phyloP scores from a whole-genome alignment of 2,888 invertebrate genomes.

The Caenorhabditis macrosperma region DNA sequence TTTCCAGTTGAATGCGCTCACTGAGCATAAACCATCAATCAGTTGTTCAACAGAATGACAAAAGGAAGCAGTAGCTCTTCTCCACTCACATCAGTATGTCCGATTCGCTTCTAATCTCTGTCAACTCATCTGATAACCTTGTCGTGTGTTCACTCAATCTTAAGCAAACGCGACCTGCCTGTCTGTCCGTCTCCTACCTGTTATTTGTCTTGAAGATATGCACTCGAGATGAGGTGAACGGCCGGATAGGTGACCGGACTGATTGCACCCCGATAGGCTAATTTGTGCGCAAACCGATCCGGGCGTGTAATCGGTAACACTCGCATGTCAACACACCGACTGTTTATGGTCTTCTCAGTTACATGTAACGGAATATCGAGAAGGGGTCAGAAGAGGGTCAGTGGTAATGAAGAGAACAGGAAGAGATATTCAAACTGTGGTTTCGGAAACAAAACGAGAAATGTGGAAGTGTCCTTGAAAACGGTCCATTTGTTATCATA shows the following conservation, averaged over 20 bases:
- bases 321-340: conserved; percentile 45
- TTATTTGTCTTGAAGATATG: conserved; percentile 40
- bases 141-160: conserved; percentile 50
- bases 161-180: conserved; percentile 39
- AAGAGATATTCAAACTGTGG: conserved; percentile 18
- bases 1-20: no score
- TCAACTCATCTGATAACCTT: conserved; percentile 57
- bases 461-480: conserved; percentile 38
- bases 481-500: conserved; percentile 55
- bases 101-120: conserved; percentile 12
- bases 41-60: no score
- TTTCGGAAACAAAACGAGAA: conserved; percentile 16
- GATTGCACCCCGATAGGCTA: conserved; percentile 56
- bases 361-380: neutral
- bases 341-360: conserved; percentile 29
- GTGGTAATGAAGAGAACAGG: neutral
- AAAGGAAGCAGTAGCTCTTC: conserved; percentile 35
- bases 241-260: conserved; percentile 23
- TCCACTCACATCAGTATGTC: conserved; percentile 8
- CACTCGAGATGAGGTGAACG: conserved; percentile 34
- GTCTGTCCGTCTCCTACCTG: conserved; percentile 19
- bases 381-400: neutral
- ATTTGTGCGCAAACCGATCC: conserved; percentile 43
- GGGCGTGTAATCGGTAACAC: conserved; percentile 57
- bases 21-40: no score